A percentile compares a stretch with the other conserved stretches of the same genome.
phyloP scores from a whole-genome alignment of 2,888 invertebrate species.

The Microctonus hyperodae region DNA sequence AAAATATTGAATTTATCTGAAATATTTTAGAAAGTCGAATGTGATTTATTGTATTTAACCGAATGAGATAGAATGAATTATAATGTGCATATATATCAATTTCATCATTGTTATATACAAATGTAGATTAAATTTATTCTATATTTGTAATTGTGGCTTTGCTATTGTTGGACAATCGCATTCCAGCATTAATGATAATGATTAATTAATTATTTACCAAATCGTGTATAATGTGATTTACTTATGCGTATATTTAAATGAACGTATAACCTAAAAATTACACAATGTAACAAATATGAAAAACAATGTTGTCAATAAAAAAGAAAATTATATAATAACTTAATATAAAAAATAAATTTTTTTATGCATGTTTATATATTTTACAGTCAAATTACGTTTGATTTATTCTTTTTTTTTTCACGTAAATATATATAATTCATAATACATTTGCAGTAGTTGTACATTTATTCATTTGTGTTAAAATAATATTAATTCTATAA shows the following conservation, averaged over 20 bases:
- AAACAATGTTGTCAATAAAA: constrained; percentile 63
- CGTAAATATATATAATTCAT: not conserved
- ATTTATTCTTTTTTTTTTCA: not conserved
- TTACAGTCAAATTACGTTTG: no score
- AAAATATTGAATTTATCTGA: no score
- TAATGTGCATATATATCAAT: not conserved
- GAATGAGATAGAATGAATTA: constrained; percentile 19
- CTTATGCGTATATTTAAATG: constrained; percentile 53
- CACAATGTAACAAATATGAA: constrained; percentile 51
- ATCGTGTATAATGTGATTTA: constrained; percentile 56
- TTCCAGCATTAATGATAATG: constrained; percentile 12
- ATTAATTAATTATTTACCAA: constrained; percentile 38
- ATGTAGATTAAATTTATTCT: constrained; percentile 2
- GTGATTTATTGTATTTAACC: constrained; percentile 9
- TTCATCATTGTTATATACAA: constrained; percentile 9
- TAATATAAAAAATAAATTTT: not conserved
- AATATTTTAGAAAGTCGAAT: constrained; percentile 13
- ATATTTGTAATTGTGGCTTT: constrained; percentile 1
- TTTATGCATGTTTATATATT: not conserved
- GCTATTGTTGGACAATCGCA: constrained; percentile 2
- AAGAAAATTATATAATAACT: constrained; percentile 52
- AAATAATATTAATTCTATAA: not conserved
- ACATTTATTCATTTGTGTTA: not conserved
- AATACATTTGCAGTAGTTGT: not conserved
- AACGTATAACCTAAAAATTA: constrained; percentile 56